Evolutionary conservation across 2,113 vertebrate species (phyloP).

Genomic region (Myotis yumanensis): DNA sequence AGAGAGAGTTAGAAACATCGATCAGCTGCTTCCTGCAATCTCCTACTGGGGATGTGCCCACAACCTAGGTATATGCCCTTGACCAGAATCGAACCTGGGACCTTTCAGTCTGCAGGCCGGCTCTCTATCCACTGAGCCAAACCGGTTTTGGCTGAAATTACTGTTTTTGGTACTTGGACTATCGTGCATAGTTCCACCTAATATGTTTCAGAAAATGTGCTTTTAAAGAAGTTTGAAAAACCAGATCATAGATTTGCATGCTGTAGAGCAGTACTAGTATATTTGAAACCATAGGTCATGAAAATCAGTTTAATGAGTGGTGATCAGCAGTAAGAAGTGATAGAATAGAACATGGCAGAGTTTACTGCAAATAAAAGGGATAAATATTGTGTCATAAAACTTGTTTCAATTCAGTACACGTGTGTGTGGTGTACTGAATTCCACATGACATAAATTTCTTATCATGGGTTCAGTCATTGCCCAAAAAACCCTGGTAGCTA

Average conservation of each 20-base stretch:
- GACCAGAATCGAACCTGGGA: too few relatives aligned
- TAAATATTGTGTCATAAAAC: not conserved
- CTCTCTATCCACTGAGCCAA: too few relatives aligned
- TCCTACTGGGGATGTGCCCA: too few relatives aligned
- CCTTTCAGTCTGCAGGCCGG: too few relatives aligned
- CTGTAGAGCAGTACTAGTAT: not conserved
- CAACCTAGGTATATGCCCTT: too few relatives aligned
- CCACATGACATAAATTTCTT: not conserved
- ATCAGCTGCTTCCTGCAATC: too few relatives aligned
- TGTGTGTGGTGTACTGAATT: not conserved
- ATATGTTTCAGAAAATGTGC: not conserved
- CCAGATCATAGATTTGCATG: not conserved
- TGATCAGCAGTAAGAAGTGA: not conserved
- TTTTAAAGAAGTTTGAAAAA: not conserved
- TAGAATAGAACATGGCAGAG: not conserved
- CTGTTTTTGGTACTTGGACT: not conserved
- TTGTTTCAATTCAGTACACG: not conserved
- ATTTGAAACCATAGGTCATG: not conserved
- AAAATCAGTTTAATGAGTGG: not conserved
- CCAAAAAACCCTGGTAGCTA: not conserved
- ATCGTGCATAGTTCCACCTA: not conserved
- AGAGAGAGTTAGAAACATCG: too few relatives aligned
- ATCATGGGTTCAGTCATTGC: not conserved
- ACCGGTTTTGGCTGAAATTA: too few relatives aligned
- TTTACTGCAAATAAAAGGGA: not conserved